Base-by-base conservation (phyloP, 2,888 invertebrate species). In the Himalopsyche kuldschensis region DNA sequence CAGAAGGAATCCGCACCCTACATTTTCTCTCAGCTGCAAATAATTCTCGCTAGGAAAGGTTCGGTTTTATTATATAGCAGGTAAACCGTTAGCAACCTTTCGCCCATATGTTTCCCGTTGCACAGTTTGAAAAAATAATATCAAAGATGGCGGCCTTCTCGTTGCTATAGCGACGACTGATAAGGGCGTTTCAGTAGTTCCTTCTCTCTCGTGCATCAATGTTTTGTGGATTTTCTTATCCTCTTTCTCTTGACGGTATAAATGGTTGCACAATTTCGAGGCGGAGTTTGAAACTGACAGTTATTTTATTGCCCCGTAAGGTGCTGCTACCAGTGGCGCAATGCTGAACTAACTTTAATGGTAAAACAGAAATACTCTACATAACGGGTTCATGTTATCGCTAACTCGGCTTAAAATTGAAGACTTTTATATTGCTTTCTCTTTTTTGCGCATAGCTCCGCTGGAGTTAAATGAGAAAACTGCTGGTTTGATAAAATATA, bases 161-260 rank as follows among this genome's bases (percentile, higher is more conserved):
- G 85, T 88, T 87, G 86, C 88, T 87, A 88, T 89, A 87, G 88
- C 87, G 87, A 89, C 89, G 84, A 79, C 86, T 86, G 87, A 88
- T 87, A 87, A 87, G 86, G 86, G 84, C 86, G 84, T 85, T 87
- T 87, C 87, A 87, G 87, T 81, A 31, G 75, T 79, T 80, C 81
- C 85, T 86, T 87, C 83, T 85, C 85, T 80, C 79, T 83, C 55
- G 20, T 1, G 55, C 55, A 20, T 55, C 10, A 1, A 55, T 75
- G 20, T 87, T 88, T 88, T 87, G 87, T 87, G 87, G 86, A 87
- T 84, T 87, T 85, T 84, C 84, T 81, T 84, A 85, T 85, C 84
- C 84, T 79, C 78, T 80, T 82, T 88, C 87, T 84, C 88, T 55
- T 55, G 20, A 6, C 55, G 4, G 20, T 55, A 20, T 24, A 55